Conservation (phyloP, 2,113 vertebrate genomes). For the Zosterops lateralis region DNA sequence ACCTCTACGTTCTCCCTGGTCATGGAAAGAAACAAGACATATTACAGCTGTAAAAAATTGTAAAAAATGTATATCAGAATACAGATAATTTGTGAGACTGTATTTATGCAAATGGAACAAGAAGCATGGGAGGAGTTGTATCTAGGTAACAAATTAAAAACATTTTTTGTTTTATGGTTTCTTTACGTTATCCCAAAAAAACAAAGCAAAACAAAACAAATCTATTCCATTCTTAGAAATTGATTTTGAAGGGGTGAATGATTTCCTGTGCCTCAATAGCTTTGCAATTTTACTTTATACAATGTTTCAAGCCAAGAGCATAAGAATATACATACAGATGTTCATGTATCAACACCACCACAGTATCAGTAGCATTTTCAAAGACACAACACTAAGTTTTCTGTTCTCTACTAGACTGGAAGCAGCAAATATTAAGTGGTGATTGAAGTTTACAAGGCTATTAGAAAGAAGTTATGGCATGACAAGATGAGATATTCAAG, state of each 20-base stretch:
- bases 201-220: not conserved
- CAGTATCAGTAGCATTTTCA: not conserved
- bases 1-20: slow-evolving; percentile 88
- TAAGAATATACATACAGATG: not conserved
- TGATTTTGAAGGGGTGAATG: not conserved
- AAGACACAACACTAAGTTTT: not conserved
- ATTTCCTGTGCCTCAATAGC: not conserved
- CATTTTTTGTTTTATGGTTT: not conserved
- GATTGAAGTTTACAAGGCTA: not conserved
- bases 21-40: not conserved
- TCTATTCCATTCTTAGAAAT: not conserved
- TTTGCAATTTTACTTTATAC: not conserved
- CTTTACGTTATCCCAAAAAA: not conserved
- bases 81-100: not conserved
- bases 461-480: not conserved
- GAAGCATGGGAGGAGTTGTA: not conserved
- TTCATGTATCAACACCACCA: not conserved
- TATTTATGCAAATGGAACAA: not conserved
- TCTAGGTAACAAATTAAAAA: not conserved
- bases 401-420: not conserved
- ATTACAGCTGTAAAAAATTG: not conserved
- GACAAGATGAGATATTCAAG: not conserved
- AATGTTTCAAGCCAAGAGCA: not conserved
- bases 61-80: not conserved
- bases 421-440: not conserved